Percentiles rank a stretch among this genome's conserved stretches.
Evolutionary conservation across 2,888 invertebrate species (phyloP).

Genomic region (Cristatella mucedo): DNA sequence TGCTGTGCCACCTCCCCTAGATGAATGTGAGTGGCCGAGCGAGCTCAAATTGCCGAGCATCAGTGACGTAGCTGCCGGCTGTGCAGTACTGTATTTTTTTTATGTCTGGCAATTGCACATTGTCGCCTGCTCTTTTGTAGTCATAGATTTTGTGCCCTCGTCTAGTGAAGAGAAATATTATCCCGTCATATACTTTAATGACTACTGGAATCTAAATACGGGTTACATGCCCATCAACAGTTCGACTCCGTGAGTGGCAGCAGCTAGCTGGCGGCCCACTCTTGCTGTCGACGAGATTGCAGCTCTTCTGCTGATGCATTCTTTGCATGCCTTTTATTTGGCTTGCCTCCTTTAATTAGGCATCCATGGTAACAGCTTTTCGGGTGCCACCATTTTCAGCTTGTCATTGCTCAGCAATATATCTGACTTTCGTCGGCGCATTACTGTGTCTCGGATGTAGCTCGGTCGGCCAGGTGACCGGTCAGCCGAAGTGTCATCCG

Average conservation of each 20-base stretch:
- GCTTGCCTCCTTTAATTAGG: too few species aligned
- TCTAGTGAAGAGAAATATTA: conserved; percentile 58
- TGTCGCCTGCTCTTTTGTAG: conserved; percentile 30
- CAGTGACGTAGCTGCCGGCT: too few species aligned
- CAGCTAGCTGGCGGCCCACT: not conserved
- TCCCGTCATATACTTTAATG: conserved; percentile 83
- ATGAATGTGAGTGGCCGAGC: conserved; percentile 58
- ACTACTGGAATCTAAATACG: conserved; percentile 94
- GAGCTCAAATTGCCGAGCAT: not conserved
- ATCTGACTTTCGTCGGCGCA: too few species aligned
- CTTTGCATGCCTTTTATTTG: conserved; percentile 2
- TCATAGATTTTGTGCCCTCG: conserved; percentile 69
- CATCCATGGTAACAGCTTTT: too few species aligned
- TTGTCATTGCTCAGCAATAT: too few species aligned
- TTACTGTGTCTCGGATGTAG: too few species aligned
- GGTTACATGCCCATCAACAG: conserved; percentile 70
- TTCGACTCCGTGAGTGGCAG: conserved; percentile 49
- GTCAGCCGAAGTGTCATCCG: too few species aligned
- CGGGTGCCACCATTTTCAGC: too few species aligned
- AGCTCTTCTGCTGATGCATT: not conserved
- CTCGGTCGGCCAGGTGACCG: too few species aligned
- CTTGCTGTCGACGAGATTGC: not conserved
- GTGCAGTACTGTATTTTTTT: not conserved
- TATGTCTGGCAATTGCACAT: not conserved
- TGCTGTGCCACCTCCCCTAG: conserved; percentile 72